Evolutionary conservation across 2,888 invertebrate genomes (phyloP).

Genomic region (Sceliomorpha sp.): DNA sequence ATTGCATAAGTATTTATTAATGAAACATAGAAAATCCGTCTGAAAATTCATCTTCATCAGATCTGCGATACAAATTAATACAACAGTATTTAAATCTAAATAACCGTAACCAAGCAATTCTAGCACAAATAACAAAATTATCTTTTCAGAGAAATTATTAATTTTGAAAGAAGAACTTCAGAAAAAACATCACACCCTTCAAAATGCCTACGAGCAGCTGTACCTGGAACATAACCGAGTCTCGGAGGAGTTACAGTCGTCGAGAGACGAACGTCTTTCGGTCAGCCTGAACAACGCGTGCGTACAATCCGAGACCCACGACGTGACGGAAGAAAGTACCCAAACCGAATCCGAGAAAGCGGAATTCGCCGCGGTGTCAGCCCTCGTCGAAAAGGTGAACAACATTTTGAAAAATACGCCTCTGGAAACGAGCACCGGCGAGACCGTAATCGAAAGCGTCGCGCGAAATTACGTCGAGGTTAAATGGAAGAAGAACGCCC

Average conservation of each 20-base stretch:
- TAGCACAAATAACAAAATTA: neutral
- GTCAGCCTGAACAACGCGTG: slow-evolving; percentile 1
- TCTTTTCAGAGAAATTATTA: slow-evolving; percentile 75
- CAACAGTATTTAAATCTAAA: no score
- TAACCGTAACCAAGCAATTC: no score
- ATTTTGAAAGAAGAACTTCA: slow-evolving; percentile 80
- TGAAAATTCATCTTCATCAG: no score
- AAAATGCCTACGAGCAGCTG: slow-evolving; percentile 81
- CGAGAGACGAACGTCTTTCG: no score
- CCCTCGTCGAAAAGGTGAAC: slow-evolving; percentile 77
- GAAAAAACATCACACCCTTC: slow-evolving; percentile 82
- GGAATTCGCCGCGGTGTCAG: slow-evolving; percentile 38
- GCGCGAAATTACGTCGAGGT: slow-evolving; percentile 68
- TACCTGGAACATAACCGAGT: slow-evolving; percentile 76
- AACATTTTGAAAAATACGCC: slow-evolving; percentile 77
- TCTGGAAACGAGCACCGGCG: slow-evolving; percentile 73
- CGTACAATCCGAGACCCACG: slow-evolving; percentile 13
- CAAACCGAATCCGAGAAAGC: slow-evolving; percentile 21
- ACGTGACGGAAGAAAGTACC: slow-evolving; percentile 25
- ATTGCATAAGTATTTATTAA: no score
- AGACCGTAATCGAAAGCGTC: slow-evolving; percentile 66
- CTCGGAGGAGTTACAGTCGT: slow-evolving; percentile 67
- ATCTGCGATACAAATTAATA: no score
- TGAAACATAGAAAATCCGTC: no score
- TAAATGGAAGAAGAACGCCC: slow-evolving; percentile 75